Base-by-base conservation (phyloP, 2,888 invertebrate species). In the Xestia sexstrigata region DNA sequence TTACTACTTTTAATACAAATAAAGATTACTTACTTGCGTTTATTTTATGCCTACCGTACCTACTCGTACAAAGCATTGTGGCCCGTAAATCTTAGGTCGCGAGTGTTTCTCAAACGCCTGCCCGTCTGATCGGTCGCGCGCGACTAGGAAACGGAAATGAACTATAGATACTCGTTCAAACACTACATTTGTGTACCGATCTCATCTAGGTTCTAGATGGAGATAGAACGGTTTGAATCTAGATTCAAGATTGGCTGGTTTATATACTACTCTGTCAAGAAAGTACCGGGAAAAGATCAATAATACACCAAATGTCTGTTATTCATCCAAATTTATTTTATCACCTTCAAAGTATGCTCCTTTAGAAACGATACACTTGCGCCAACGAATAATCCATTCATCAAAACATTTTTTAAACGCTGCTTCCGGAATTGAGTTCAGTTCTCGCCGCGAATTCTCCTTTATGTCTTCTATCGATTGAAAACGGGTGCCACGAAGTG, bases 51-150 rank as follows among this genome's bases (percentile, higher is more conserved):
- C 55, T 79, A 90, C n/a, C n/a, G n/a, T n/a, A n/a, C n/a, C n/a
- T n/a, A n/a, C n/a, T 93, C 35, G 79, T 94, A 92, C 91, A 30
- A 15, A 42, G 74, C 67, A 70, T 79, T 76, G 81, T 76, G 87
- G 88, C 89, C 88, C 90, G 91, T 95, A 94, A 94, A 94, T 94
- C 94, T 92, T 86, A 77, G 82, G 87, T 76, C 82, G 88, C 82
- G 82, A 78, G 87, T 89, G 90, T 91, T 87, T 85, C 90, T 87
- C 88, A 87, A 87, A 88, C 90, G 93, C 90, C 92, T 89, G 93
- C 84, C 92, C 86, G 91, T 87, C 90, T 88, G 93, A 91, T 92
- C 90, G 90, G 42, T 62, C 68, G 90, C 89, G 52, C 70, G 91
- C 86, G 87, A 88, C 90, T 85, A 78, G 83, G 84, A 82, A 88